Evolutionary conservation across 2,113 vertebrate species (phyloP).

Genomic region (Epinephelus fuscoguttatus): DNA sequence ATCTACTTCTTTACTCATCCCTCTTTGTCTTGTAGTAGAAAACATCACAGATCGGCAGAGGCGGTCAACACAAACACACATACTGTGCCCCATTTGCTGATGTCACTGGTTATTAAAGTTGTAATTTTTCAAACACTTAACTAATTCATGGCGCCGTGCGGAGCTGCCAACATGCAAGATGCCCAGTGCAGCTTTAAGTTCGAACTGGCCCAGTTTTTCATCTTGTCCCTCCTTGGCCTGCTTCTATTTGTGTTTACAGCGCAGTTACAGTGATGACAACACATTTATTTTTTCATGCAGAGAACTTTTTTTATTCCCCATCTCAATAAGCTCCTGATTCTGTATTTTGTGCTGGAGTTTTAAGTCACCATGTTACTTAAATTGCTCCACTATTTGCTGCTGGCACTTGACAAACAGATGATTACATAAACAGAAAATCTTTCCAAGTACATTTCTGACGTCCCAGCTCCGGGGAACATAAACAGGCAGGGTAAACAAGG

Average conservation of each 20-base stretch:
- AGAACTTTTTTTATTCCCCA: neutral
- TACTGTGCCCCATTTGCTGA: constrained; percentile 39
- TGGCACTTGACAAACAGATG: constrained; percentile 5
- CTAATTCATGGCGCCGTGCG: constrained; percentile 21
- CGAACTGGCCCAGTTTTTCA: constrained; percentile 19
- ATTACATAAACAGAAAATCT: constrained; percentile 26
- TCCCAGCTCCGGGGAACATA: constrained; percentile 30
- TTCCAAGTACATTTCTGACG: constrained; percentile 23
- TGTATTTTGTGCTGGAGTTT: constrained; percentile 7
- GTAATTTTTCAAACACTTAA: constrained; percentile 51
- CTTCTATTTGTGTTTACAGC: constrained; percentile 30
- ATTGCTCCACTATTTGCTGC: neutral
- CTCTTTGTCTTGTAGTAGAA: neutral
- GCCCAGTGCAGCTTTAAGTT: constrained; percentile 5
- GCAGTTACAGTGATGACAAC: neutral
- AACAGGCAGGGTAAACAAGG: constrained; percentile 58
- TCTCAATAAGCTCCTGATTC: neutral
- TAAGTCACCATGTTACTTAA: neutral
- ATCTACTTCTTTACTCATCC: neutral
- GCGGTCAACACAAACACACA: constrained; percentile 17
- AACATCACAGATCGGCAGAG: neutral
- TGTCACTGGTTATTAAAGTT: constrained; percentile 48
- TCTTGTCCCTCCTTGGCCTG: constrained; percentile 34
- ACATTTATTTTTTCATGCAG: neutral
- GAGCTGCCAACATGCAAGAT: constrained; percentile 8